Evolutionary conservation across 2,888 invertebrate species (phyloP).

Genomic region (Pediacus dermestoides): DNA sequence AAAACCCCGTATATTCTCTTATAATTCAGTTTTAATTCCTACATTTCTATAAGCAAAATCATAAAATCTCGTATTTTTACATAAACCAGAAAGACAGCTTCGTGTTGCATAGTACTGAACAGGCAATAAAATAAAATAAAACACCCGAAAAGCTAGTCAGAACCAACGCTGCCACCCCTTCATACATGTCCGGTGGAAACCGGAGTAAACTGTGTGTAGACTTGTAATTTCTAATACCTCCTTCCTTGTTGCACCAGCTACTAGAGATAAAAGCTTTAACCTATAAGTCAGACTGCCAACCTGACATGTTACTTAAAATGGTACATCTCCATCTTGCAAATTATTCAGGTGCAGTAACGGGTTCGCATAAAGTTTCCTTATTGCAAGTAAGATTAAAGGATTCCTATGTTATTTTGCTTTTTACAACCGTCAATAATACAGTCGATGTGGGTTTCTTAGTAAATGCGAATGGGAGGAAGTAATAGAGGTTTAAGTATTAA

Average conservation of each 20-base stretch:
- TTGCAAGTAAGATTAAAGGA: slow-evolving; percentile 9
- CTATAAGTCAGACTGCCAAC: slow-evolving; percentile 4
- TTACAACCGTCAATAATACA: slow-evolving; percentile 15
- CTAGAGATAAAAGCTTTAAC: slow-evolving; percentile 12
- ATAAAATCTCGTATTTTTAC: too few species aligned
- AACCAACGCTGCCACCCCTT: slow-evolving; percentile 4
- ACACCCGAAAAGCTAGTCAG: slow-evolving; percentile 6
- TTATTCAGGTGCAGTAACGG: slow-evolving; percentile 10
- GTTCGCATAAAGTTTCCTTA: slow-evolving; percentile 3
- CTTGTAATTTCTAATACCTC: too few species aligned
- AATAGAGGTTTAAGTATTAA: too few species aligned
- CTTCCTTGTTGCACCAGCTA: slow-evolving; percentile 4
- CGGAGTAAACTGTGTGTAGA: slow-evolving; percentile 10
- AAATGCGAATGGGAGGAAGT: too few species aligned
- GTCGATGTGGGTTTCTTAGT: too few species aligned
- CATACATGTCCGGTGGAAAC: slow-evolving; percentile 9
- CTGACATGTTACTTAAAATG: background rate
- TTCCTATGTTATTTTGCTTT: slow-evolving; percentile 18
- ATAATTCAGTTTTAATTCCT: too few species aligned
- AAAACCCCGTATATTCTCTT: too few species aligned
- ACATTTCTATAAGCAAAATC: too few species aligned
- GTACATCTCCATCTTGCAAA: slow-evolving; percentile 5
- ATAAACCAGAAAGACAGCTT: too few species aligned
- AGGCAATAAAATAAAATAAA: too few species aligned
- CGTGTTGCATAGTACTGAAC: too few species aligned